Percentiles rank a stretch among this genome's conserved stretches.
phyloP scores from a whole-genome alignment of 1,140 invertebrate species.

The Vanessa atalanta region DNA sequence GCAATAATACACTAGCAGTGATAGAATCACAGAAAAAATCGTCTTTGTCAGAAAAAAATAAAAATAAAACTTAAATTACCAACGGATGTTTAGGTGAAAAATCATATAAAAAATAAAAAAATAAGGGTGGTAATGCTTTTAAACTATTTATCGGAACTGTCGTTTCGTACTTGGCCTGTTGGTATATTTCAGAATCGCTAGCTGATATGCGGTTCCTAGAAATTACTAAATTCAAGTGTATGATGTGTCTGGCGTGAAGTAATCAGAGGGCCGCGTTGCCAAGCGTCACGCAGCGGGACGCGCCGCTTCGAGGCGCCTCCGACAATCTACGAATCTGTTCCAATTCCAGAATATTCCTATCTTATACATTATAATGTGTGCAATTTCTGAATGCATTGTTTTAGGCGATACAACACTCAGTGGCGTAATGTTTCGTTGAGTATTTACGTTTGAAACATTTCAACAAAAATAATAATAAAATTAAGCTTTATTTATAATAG shows the following conservation, averaged over 20 bases:
- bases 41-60: too few species aligned
- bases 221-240: background rate
- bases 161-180: too few species aligned
- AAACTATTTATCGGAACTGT: too few species aligned
- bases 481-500: too few species aligned
- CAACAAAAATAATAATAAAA: too few species aligned
- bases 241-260: slow-evolving; percentile 4
- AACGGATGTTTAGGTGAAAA: too few species aligned
- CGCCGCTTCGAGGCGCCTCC: background rate
- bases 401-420: background rate
- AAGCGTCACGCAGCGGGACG: slow-evolving; percentile 13
- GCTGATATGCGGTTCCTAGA: background rate
- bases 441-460: background rate
- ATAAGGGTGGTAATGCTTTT: too few species aligned
- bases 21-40: too few species aligned
- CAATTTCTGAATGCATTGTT: background rate
- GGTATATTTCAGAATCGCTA: too few species aligned
- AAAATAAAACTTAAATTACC: too few species aligned
- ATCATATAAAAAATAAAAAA: too few species aligned
- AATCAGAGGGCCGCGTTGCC: slow-evolving; percentile 11
- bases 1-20: too few species aligned
- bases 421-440: background rate
- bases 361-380: background rate
- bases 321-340: slow-evolving; percentile 6
- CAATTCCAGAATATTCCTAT: slow-evolving; percentile 9